Evolutionary conservation across 2,888 invertebrate genomes (phyloP).

Genomic region (Tetrapedia diversipes): DNA sequence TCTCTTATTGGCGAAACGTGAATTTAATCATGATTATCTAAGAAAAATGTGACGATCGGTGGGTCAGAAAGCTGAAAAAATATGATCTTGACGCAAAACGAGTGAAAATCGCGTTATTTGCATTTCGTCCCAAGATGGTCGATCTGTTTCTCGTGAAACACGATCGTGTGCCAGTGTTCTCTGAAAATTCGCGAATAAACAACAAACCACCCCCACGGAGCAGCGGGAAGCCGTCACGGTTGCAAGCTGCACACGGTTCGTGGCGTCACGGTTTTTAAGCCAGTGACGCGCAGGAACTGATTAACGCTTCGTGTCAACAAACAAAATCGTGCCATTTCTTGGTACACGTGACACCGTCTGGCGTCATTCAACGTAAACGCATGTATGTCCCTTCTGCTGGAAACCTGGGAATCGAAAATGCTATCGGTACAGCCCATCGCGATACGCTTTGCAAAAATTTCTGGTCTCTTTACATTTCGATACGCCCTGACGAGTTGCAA

Average conservation of each 20-base stretch:
- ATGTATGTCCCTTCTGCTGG: constrained; percentile 15
- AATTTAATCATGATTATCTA: too few relatives aligned
- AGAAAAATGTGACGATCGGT: too few relatives aligned
- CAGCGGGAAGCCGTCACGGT: not conserved
- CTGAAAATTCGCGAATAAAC: not conserved
- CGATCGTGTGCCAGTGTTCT: not conserved
- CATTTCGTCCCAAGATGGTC: not conserved
- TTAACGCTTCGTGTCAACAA: constrained; percentile 24
- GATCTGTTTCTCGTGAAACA: not conserved
- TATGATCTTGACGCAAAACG: not conserved
- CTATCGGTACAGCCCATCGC: not conserved
- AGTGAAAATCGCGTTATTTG: not conserved
- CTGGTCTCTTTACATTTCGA: not conserved
- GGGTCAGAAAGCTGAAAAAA: too few relatives aligned
- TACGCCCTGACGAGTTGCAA: not conserved
- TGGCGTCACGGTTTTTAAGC: not conserved
- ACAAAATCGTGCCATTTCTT: not conserved
- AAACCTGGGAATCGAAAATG: constrained; percentile 1
- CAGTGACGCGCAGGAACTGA: not conserved
- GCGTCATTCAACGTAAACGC: not conserved
- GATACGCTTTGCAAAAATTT: not conserved
- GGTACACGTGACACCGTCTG: not conserved
- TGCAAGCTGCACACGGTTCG: not conserved
- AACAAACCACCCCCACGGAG: not conserved
- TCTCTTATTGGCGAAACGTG: too few relatives aligned